phyloP scores from a whole-genome alignment of 2,797 vertebrate genomes.

The Miichthys miiuy region DNA sequence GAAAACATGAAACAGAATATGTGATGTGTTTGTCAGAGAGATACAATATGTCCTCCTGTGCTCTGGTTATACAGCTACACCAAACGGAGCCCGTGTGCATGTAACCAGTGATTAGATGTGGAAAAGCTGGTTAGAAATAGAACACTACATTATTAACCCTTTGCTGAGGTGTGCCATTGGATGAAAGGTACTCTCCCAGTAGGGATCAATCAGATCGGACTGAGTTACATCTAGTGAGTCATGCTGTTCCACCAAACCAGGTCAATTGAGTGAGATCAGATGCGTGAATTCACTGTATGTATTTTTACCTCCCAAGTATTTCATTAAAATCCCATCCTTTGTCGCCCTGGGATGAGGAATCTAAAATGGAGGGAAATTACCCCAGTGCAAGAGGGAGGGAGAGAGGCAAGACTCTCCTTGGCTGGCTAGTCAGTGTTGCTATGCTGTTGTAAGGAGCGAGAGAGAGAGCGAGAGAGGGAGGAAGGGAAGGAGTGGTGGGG shows the following conservation, averaged over 20 bases:
- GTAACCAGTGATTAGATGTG: conserved; percentile 18
- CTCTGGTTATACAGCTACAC: neutral
- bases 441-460: conserved; percentile 73
- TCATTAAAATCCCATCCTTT: conserved; percentile 46
- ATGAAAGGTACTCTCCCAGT: conserved; percentile 32
- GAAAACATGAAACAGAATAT: conserved; percentile 41
- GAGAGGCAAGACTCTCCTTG: conserved; percentile 67
- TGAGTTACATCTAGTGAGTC: conserved; percentile 34
- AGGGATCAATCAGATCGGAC: conserved; percentile 32
- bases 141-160: conserved; percentile 57
- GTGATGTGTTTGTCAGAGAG: conserved; percentile 27
- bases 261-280: conserved; percentile 32
- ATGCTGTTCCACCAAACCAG: conserved; percentile 13
- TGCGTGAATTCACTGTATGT: neutral
- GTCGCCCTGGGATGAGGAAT: conserved; percentile 58
- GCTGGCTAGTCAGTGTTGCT: conserved; percentile 79
- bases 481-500: conserved; percentile 52
- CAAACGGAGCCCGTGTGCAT: conserved; percentile 14
- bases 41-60: neutral
- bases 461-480: conserved; percentile 44
- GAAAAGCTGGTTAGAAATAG: conserved; percentile 40
- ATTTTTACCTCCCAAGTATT: conserved; percentile 28
- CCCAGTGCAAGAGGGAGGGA: conserved; percentile 62
- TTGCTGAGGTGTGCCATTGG: conserved; percentile 25
- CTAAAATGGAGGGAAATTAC: conserved; percentile 84